phyloP scores from a whole-genome alignment of 2,797 vertebrate species.

The Pseudomugil gertrudae region DNA sequence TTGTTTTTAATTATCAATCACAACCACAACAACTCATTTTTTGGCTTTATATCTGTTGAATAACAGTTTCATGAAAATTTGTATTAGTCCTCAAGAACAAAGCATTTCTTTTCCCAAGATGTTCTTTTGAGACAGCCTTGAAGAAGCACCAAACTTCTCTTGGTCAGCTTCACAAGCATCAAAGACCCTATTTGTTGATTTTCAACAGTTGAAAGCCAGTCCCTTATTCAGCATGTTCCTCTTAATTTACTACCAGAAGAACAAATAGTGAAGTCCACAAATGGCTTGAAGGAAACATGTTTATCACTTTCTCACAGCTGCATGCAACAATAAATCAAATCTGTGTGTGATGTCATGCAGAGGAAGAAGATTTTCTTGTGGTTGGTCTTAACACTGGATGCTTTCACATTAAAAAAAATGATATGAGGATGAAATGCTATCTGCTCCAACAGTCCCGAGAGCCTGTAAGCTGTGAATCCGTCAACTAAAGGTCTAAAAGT shows the following conservation, averaged over 20 bases:
- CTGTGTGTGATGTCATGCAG: constrained; percentile 54
- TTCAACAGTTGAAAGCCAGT: constrained; percentile 24
- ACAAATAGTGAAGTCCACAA: constrained; percentile 39
- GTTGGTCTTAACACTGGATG: constrained; percentile 45
- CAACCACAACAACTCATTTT: not conserved
- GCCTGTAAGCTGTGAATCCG: constrained; percentile 32
- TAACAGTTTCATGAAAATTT: not conserved
- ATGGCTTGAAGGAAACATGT: constrained; percentile 52
- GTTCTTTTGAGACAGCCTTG: not conserved
- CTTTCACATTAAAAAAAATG: constrained; percentile 58
- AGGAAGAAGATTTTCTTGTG: constrained; percentile 57
- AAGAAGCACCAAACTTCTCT: constrained; percentile 9
- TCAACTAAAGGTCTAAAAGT: constrained; percentile 42
- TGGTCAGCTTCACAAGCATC: constrained; percentile 20
- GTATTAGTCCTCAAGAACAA: not conserved
- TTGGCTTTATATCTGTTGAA: not conserved
- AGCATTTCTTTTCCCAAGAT: not conserved
- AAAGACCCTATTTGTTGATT: constrained; percentile 14
- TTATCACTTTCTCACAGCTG: constrained; percentile 70
- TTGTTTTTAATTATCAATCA: constrained; percentile 3
- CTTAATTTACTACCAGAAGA: constrained; percentile 29
- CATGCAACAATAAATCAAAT: constrained; percentile 49
- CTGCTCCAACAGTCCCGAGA: constrained; percentile 54
- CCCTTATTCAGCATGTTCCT: constrained; percentile 23
- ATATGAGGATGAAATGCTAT: constrained; percentile 64